Percentiles rank a stretch among this genome's conserved stretches.
Evolutionary conservation across 1,140 invertebrate genomes (phyloP).

Genomic region (Drosophila parabipectinata): DNA sequence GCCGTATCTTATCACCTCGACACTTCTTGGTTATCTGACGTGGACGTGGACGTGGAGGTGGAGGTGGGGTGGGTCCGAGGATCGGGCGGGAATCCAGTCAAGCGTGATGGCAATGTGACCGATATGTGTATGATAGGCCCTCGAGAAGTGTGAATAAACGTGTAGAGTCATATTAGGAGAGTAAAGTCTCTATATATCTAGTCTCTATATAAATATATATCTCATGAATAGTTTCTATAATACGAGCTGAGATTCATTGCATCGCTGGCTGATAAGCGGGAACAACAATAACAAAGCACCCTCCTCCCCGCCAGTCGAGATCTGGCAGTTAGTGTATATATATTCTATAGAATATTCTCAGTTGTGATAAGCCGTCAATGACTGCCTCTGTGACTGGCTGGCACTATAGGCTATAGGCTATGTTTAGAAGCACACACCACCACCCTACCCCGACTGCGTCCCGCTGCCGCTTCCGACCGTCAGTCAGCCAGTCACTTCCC

Average conservation of each 20-base stretch:
- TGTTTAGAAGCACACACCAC: slow-evolving; percentile 31
- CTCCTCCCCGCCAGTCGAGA: neutral
- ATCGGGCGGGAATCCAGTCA: slow-evolving; percentile 15
- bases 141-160: too few species aligned
- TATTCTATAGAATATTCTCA: neutral
- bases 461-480: neutral
- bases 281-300: slow-evolving; percentile 40
- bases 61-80: slow-evolving; percentile 13
- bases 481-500: slow-evolving; percentile 34
- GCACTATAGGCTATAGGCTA: slow-evolving; percentile 25
- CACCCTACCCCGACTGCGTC: neutral
- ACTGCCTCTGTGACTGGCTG: slow-evolving; percentile 37
- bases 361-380: slow-evolving; percentile 48
- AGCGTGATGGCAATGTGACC: slow-evolving; percentile 47
- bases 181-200: too few species aligned
- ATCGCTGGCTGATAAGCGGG: slow-evolving; percentile 26
- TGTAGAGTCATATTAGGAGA: too few species aligned
- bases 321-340: too few species aligned
- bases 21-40: slow-evolving; percentile 49
- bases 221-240: slow-evolving; percentile 8
- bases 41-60: slow-evolving; percentile 20
- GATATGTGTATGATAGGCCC: neutral
- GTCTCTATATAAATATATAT: neutral
- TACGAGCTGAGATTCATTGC: slow-evolving; percentile 14
- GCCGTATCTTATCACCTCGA: slow-evolving; percentile 41